These are phyloP conservation scores for Biston betularia DNA, from an alignment of 2,888 invertebrate genomes.

Conservation along the genomic window DNA sequence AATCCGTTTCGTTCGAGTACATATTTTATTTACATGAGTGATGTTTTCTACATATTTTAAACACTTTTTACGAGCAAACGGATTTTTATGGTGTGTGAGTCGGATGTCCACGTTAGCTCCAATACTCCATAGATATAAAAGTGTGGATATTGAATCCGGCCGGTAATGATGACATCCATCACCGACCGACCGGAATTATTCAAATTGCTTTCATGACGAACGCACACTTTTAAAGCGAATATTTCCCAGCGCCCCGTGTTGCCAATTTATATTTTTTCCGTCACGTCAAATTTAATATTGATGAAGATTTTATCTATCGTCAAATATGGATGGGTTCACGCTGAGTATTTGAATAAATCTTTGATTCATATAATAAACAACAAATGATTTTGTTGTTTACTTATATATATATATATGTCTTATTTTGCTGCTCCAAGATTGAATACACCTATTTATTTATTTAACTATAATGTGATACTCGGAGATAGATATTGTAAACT, in stretches of 20 bases:
- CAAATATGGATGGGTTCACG: slow-evolving; percentile 18
- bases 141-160: slow-evolving; percentile 34
- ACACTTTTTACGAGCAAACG: neutral
- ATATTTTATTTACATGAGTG: too few species aligned
- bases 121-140: slow-evolving; percentile 30
- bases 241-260: slow-evolving; percentile 31
- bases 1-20: too few species aligned
- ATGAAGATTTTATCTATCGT: slow-evolving; percentile 29
- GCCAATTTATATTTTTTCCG: slow-evolving; percentile 31
- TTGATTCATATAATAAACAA: neutral
- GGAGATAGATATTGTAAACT: too few species aligned
- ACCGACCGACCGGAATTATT: slow-evolving; percentile 44
- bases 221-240: slow-evolving; percentile 37
- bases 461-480: too few species aligned
- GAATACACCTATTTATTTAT: too few species aligned
- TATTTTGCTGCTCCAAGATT: too few species aligned
- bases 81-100: slow-evolving; percentile 17
- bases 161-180: slow-evolving; percentile 44
- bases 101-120: slow-evolving; percentile 23
- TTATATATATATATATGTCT: too few species aligned
- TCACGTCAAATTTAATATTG: slow-evolving; percentile 29
- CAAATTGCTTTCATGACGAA: slow-evolving; percentile 44
- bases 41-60: too few species aligned
- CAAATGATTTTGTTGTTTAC: too few species aligned
- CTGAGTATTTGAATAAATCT: neutral